A percentile compares a stretch with the other conserved stretches of the same genome.
Conservation (phyloP, 2,888 invertebrate species). For the Trissonchulus sp. region DNA sequence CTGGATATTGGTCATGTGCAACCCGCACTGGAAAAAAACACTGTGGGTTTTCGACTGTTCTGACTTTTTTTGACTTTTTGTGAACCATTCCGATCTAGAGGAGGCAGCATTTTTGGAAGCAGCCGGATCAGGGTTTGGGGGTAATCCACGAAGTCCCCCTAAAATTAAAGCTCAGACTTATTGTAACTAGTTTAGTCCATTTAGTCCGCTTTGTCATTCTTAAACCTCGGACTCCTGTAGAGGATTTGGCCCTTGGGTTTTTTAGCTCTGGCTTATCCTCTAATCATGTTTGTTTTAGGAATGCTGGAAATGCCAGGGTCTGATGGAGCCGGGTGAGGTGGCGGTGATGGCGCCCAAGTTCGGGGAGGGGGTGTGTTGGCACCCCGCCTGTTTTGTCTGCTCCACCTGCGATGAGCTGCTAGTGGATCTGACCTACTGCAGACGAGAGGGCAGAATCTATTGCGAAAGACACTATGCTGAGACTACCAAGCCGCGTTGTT, state of each 20-base stretch:
- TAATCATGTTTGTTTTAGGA: constrained; percentile 57
- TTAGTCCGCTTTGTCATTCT: no score
- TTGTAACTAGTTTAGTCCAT: no score
- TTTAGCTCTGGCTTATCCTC: background rate
- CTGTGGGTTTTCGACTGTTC: constrained; percentile 50
- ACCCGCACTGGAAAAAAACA: constrained; percentile 51
- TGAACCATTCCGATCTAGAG: background rate
- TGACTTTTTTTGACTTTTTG: background rate
- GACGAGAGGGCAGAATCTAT: constrained; percentile 75
- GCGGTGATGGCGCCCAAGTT: constrained; percentile 77
- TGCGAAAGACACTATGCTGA: constrained; percentile 96
- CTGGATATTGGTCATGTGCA: constrained; percentile 74
- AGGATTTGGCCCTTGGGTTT: no score
- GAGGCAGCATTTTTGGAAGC: background rate
- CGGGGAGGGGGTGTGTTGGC: constrained; percentile 69
- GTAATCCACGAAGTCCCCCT: no score
- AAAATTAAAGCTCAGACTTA: no score
- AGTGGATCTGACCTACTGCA: constrained; percentile 92
- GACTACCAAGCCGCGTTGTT: constrained; percentile 85
- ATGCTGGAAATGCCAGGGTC: constrained; percentile 75
- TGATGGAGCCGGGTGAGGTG: constrained; percentile 71
- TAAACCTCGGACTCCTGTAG: no score
- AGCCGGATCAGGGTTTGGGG: background rate
- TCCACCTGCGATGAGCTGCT: constrained; percentile 76
- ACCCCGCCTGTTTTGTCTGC: constrained; percentile 88